Evolutionary conservation across 2,113 vertebrate genomes (phyloP).

Genomic region (Picathartes gymnocephalus): DNA sequence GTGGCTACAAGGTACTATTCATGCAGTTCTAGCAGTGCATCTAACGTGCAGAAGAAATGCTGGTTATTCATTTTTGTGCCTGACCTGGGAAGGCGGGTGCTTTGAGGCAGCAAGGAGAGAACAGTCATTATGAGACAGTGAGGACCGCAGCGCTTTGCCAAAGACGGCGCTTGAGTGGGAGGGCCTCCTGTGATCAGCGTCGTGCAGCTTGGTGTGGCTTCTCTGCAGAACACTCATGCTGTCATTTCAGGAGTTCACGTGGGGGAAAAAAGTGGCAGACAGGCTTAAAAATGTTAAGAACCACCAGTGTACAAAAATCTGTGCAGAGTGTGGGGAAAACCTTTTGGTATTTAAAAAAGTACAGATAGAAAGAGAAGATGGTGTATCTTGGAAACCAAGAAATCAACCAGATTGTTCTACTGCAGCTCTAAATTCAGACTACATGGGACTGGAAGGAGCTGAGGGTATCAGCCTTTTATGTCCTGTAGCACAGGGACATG

Average conservation of each 20-base stretch:
- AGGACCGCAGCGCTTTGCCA: neutral
- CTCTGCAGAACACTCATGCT: neutral
- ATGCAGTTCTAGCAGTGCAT: neutral
- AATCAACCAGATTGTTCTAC: neutral
- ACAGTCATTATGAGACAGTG: neutral
- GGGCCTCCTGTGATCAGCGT: neutral
- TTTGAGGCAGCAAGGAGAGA: neutral
- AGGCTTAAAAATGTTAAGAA: neutral
- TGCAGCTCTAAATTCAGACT: neutral
- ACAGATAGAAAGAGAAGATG: neutral
- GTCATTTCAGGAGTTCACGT: constrained; percentile 7
- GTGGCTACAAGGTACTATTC: neutral
- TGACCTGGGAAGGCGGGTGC: neutral
- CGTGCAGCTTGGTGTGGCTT: neutral
- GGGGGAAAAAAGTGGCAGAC: neutral
- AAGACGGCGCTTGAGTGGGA: neutral
- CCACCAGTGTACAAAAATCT: neutral
- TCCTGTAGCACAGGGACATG: neutral
- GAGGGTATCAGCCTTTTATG: neutral
- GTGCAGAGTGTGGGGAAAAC: neutral
- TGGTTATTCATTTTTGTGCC: neutral
- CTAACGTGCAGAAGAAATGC: neutral
- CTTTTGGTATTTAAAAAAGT: neutral
- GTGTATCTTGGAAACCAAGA: neutral
- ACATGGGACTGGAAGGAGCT: neutral